Evolutionary conservation across 2,113 vertebrate genomes (phyloP), one percentile per base, ranked within the genome.

Genomic region (Platanista minor): DNA sequence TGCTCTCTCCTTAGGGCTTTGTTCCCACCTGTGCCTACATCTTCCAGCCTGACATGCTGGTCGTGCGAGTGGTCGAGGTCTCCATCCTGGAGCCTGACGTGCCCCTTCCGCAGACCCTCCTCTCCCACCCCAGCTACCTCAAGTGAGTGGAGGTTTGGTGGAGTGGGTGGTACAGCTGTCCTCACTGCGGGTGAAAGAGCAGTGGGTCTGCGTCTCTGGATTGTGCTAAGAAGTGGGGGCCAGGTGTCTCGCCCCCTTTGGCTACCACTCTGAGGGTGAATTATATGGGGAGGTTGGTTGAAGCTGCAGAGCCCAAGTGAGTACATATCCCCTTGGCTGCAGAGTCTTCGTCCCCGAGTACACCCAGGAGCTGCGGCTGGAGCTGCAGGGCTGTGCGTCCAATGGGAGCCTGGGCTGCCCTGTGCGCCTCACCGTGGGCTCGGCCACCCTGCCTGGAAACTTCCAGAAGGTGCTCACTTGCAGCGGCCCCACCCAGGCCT

Each of bases 11-110:
- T 36, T 93, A 99, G 99, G 99, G 99, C 12, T 99, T 99, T 97
- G 98, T 99, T 1, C 98, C 98, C 46, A 97, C 98, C 0, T 99
- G 99, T 97, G 98, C 98, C 67, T 99, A 99, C 97, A 94, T 99
- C 96, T 99, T 99, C 98, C 99, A 99, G 98, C 99, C 99, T 18
- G 99, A 99, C 96, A 98, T 99, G 93, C 99, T 99, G 97, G 98
- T 99, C 31, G 98, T 99, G 92, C 98, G 99, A 92, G 98, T 98
- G 0, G 97, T 98, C 4, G 99, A 99, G 87, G 98, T 99, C 39
- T 98, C 99, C 5, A 93, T 99, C 78, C 98, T 99, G 95, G 98
- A 99, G 95, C 98, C 98, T 0, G 98, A 98, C 29, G 95, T 97
- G 23, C 95, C 98, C 33, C 93, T 98, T 36, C 94, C 94, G 13